Conservation (phyloP, 2,888 invertebrate species). For the Perizoma flavofasciatum region DNA sequence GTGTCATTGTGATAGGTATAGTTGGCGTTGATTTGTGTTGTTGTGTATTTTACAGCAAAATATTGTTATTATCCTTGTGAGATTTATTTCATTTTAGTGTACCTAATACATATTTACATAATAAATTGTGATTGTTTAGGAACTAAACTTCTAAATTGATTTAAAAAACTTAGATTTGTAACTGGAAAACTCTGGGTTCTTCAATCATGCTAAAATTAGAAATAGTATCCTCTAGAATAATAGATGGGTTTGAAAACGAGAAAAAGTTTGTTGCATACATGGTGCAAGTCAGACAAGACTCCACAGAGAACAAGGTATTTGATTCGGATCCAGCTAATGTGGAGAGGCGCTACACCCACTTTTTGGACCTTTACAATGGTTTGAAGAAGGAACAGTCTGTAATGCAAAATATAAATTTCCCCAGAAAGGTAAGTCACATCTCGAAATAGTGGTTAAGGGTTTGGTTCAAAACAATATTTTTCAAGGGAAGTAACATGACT, state of each 20-base stretch:
- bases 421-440: slow-evolving; percentile 83
- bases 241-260: slow-evolving; percentile 83
- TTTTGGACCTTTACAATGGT: slow-evolving; percentile 85
- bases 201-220: slow-evolving; percentile 82
- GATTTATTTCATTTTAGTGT: too few species aligned
- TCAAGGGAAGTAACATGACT: too few species aligned
- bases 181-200: neutral
- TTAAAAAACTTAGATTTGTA: too few species aligned
- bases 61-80: too few species aligned
- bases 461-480: too few species aligned
- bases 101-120: too few species aligned
- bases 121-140: too few species aligned
- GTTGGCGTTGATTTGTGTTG: too few species aligned
- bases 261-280: slow-evolving; percentile 89
- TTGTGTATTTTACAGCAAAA: too few species aligned
- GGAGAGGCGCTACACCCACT: slow-evolving; percentile 89
- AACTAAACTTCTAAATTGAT: too few species aligned
- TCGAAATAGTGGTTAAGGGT: too few species aligned
- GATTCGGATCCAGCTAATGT: slow-evolving; percentile 86
- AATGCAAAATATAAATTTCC: slow-evolving; percentile 82
- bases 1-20: too few species aligned
- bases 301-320: slow-evolving; percentile 60
- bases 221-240: slow-evolving; percentile 87
- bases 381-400: slow-evolving; percentile 84
- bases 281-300: slow-evolving; percentile 85